Base-by-base conservation (phyloP, 2,797 vertebrate genomes). In the Argyrosomus regius region DNA sequence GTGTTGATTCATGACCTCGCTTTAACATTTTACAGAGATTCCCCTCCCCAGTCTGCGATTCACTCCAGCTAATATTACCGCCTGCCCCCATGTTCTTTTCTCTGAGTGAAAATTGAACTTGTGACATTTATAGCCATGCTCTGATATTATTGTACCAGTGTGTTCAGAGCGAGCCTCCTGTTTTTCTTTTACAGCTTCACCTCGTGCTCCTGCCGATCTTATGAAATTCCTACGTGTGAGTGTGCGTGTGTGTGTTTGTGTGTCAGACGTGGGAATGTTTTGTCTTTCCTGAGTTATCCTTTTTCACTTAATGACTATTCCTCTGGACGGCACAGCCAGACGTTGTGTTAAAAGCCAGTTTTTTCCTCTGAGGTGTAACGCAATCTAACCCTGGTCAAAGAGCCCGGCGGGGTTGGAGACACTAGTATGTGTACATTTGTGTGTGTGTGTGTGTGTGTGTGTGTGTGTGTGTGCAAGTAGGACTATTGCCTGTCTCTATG, bases 271-370 rank as follows among this genome's bases (percentile, higher is more conserved):
- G 82, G 66, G 90, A 92, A 89, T 89, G 83, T 92, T 94, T 93
- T 90, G 89, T 94, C 92, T 91, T 85, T 84, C 77, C 72, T 43
- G 68, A 87, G 75, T 91, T 91, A 92, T 94, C 88, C 86, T 89
- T 93, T 92, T 94, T 87, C 89, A 88, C 82, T 90, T 89, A 91
- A 91, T 94, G 91, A 87, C 87, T 72, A 50, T 88, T 91, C 81
- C 89, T 91, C 83, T 90, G 83, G 88, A 89, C 72, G 63, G 73
- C 77, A 69, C 82, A 65, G 75, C 70, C 85, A 87, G 78, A 88
- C 82, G 20, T 88, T 92, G 84, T 94, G 93, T 94, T 95, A 92
- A 94, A 95, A 90, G 90, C 82, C 70, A 72, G 45, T 74, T 81
- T 80, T 80, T 50, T 85, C 46, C 63, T 86, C 71, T 74, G 77